Percentiles rank a stretch among this genome's conserved stretches.
phyloP scores from a whole-genome alignment of 2,888 invertebrate genomes.

The Podotricha telesiphe region DNA sequence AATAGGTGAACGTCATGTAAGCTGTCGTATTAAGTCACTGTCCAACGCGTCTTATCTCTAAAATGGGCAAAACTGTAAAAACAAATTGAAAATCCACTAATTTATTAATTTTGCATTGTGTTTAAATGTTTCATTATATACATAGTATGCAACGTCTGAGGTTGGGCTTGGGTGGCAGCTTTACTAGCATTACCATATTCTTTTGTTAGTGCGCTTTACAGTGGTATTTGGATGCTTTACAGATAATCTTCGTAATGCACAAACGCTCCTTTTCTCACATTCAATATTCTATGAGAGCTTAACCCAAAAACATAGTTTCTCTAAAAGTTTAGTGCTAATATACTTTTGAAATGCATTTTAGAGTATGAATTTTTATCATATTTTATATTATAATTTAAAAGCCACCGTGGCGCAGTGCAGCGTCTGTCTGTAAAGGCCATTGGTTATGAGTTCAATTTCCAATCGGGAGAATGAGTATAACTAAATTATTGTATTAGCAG shows the following conservation, averaged over 20 bases:
- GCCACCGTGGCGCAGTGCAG: too few species aligned
- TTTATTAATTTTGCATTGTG: neutral
- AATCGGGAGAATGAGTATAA: too few species aligned
- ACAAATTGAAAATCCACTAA: neutral
- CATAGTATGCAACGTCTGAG: neutral
- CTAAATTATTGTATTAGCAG: too few species aligned
- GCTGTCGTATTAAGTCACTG: too few species aligned
- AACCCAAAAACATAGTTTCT: neutral
- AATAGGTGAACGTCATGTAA: too few species aligned
- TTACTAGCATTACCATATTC: neutral
- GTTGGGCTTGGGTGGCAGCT: neutral
- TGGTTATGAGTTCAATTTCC: too few species aligned
- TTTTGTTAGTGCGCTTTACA: constrained; percentile 5
- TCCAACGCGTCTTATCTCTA: too few species aligned
- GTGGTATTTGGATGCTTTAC: neutral
- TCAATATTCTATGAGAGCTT: neutral
- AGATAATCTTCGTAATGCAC: neutral
- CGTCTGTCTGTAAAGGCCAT: too few species aligned
- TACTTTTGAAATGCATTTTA: neutral
- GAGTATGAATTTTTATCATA: neutral
- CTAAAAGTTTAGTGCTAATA: neutral
- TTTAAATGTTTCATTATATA: constrained; percentile 6
- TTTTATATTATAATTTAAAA: neutral
- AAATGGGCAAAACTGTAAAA: too few species aligned
- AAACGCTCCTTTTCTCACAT: neutral